Evolutionary conservation across 2,888 invertebrate species (phyloP), one percentile per base, ranked within the genome.

Genomic region (Archips crataeganus): DNA sequence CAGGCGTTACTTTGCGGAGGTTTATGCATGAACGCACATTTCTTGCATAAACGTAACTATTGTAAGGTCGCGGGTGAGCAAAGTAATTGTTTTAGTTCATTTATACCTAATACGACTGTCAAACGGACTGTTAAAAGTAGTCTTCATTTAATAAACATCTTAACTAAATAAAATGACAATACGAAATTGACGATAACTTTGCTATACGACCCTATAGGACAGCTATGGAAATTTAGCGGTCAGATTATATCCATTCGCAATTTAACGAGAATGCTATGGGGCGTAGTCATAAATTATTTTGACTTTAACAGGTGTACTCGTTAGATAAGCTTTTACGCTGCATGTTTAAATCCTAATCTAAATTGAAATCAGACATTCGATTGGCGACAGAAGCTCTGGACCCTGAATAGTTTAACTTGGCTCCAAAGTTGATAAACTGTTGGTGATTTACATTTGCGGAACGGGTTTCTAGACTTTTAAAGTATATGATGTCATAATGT

Each of bases 361-460:
- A 94, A 94, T 94, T 94, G 94, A 93, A 94, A 94, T 94, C 94
- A 87, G 91, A 87, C 92, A 85, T 93, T 92, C 91, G 91, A 93
- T 93, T 90, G 91, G 93, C 90, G 93, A 93, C 94, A 90, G 88
- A 84, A 86, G 85, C 85, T 83, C 81, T 83, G 82, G 83, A 81
- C 83, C 84, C 82, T 84, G 84, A 85, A 85, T 88, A 85, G 87
- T 84, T 84, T 77, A 78, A 75, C 71, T 66, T 49, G 60, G 32
- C 63, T 64, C 59, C 42, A 60, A 59, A 64, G 42, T 60, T 74
- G 74, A 74, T 74, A 61, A 45, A 74, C 60, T 65, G 51, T 60
- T 32, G 34, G 64, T 49, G 45, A 42, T 54, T 70, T 42, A 51
- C 49, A 60, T 51, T 36, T 15, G 42, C 13, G 49, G n/a, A 65